A percentile compares a stretch with the other conserved stretches of the same genome.
Conservation (phyloP, 2,797 vertebrate species). For the Sparus aurata region DNA sequence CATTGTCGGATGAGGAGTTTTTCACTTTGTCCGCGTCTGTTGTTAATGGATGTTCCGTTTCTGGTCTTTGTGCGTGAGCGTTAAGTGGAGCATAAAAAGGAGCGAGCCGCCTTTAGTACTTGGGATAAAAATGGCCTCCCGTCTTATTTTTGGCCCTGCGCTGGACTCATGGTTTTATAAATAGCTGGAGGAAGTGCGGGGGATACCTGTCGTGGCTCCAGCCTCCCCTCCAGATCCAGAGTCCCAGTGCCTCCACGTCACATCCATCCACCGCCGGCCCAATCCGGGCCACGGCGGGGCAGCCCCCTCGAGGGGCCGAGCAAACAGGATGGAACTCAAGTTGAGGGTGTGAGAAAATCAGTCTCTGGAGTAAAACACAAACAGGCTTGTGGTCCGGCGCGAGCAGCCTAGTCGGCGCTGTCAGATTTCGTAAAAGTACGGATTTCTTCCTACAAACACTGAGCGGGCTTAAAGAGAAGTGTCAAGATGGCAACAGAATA, state of each 20-base stretch:
- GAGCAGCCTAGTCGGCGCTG: constrained; percentile 36
- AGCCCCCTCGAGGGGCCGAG: constrained; percentile 59
- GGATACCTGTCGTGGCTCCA: constrained; percentile 82
- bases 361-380: constrained; percentile 58
- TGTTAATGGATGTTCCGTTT: constrained; percentile 29
- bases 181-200: constrained; percentile 85
- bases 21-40: constrained; percentile 45
- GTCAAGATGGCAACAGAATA: constrained; percentile 43
- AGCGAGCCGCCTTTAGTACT: constrained; percentile 68
- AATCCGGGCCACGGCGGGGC: constrained; percentile 49
- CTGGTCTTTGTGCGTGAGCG: constrained; percentile 6
- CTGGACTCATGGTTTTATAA: constrained; percentile 82
- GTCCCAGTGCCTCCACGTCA: constrained; percentile 75
- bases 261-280: constrained; percentile 72
- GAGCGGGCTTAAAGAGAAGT: constrained; percentile 18
- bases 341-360: constrained; percentile 79
- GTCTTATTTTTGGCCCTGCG: constrained; percentile 86
- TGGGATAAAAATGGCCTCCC: constrained; percentile 82
- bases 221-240: constrained; percentile 63
- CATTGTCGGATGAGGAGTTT: constrained; percentile 61
- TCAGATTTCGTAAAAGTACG: constrained; percentile 38
- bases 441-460: constrained; percentile 29
- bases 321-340: constrained; percentile 79
- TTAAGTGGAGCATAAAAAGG: constrained; percentile 13
- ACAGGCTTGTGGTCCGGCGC: constrained; percentile 40